Evolutionary conservation across 2,113 vertebrate species (phyloP).

Genomic region (Pipa parva): DNA sequence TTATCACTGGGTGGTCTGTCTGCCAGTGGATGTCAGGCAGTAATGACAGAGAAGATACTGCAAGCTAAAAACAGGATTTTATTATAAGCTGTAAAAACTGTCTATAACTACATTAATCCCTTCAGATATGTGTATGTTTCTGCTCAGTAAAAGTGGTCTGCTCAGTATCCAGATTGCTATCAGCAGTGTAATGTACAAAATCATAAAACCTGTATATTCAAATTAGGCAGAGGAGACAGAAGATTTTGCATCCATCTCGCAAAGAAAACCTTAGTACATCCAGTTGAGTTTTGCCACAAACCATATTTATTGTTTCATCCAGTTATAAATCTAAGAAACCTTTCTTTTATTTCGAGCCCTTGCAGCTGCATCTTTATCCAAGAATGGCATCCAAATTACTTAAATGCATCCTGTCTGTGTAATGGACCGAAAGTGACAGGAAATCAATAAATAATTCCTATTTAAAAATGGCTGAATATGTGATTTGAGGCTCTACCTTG

Average conservation of each 20-base stretch:
- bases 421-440: constrained; percentile 45
- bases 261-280: too few species aligned
- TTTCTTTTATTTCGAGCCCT: not conserved
- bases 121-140: constrained; percentile 6
- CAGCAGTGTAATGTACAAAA: not conserved
- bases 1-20: constrained; percentile 36
- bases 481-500: constrained; percentile 18
- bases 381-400: constrained; percentile 36
- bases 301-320: too few species aligned
- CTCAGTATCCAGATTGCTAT: not conserved
- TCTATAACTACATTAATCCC: constrained; percentile 2
- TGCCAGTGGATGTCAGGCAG: not conserved
- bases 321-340: not conserved
- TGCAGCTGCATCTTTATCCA: constrained; percentile 7
- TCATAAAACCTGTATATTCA: not conserved
- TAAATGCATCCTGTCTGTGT: constrained; percentile 45
- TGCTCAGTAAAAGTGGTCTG: not conserved
- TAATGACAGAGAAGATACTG: constrained; percentile 9
- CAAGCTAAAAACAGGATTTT: constrained; percentile 21
- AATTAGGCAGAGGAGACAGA: not conserved
- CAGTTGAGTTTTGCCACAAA: too few species aligned
- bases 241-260: not conserved
- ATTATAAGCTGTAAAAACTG: constrained; percentile 27
- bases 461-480: constrained; percentile 36
- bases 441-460: constrained; percentile 49